Evolutionary conservation across 1,140 invertebrate genomes (phyloP).

Genomic region (Caenorhabditis briggsae): DNA sequence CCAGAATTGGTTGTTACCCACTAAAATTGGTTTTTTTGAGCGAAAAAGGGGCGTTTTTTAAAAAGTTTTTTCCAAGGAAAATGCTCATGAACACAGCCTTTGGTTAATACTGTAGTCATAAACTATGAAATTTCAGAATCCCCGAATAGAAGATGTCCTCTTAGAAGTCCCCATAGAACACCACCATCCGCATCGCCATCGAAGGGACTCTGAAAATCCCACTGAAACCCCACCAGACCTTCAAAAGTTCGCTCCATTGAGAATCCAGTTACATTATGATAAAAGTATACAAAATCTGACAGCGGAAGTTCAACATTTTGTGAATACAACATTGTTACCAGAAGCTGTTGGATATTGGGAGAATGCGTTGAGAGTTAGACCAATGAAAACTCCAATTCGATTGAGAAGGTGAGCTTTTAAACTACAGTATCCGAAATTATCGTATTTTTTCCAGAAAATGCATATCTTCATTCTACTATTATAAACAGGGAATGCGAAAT

Average conservation of each 20-base stretch:
- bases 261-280: constrained; percentile 68
- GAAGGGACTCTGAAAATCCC: constrained; percentile 21
- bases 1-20: too few relatives aligned
- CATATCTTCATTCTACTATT: constrained; percentile 67
- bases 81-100: too few relatives aligned
- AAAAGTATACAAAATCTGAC: constrained; percentile 62
- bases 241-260: constrained; percentile 61
- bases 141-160: constrained; percentile 66
- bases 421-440: neutral
- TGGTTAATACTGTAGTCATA: too few relatives aligned
- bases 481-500: constrained; percentile 57
- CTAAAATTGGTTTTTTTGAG: too few relatives aligned
- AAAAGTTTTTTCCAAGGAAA: too few relatives aligned
- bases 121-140: constrained; percentile 58
- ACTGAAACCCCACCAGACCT: neutral
- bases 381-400: constrained; percentile 60
- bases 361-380: constrained; percentile 64
- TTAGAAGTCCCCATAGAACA: constrained; percentile 65
- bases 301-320: constrained; percentile 64
- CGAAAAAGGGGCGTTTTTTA: too few relatives aligned
- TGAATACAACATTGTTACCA: constrained; percentile 65
- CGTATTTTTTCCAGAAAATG: constrained; percentile 64
- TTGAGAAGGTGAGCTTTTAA: constrained; percentile 63
- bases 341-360: constrained; percentile 68
- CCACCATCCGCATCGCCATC: constrained; percentile 12